Conservation (phyloP, 2,888 invertebrate species). For the Halictus quadricinctus region DNA sequence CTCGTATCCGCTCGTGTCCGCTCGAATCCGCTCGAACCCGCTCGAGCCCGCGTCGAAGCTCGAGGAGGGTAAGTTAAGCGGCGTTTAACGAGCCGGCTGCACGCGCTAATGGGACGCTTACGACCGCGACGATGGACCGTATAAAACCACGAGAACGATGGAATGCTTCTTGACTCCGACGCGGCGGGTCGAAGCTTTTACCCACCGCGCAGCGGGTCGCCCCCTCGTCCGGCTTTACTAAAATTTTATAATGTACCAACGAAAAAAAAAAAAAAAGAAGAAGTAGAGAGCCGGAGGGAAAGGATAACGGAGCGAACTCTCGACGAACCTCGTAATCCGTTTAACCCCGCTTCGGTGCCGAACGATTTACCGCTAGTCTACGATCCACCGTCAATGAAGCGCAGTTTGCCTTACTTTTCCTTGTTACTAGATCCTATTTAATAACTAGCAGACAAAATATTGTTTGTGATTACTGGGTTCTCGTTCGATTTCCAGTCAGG, state of each 20-base stretch:
- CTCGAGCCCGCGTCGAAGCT: neutral
- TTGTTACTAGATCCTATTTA: neutral
- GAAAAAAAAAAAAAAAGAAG: neutral
- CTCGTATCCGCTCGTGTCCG: too few relatives aligned
- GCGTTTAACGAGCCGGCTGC: conserved; percentile 21
- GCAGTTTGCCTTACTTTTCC: neutral
- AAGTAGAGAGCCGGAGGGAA: neutral
- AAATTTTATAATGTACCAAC: neutral
- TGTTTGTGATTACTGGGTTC: neutral
- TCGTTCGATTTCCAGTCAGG: neutral
- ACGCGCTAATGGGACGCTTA: conserved; percentile 31
- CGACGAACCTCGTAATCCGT: neutral
- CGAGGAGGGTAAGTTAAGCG: conserved; percentile 4
- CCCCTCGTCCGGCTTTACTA: neutral
- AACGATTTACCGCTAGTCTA: neutral
- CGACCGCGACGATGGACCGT: conserved; percentile 23
- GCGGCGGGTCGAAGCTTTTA: conserved; percentile 6
- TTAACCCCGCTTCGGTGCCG: neutral
- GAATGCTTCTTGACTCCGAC: conserved; percentile 14
- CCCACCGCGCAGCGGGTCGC: neutral
- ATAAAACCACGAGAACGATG: conserved; percentile 33
- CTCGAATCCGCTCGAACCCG: neutral
- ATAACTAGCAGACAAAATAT: neutral
- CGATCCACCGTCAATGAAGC: neutral
- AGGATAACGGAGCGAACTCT: neutral